phyloP scores from a whole-genome alignment of 2,888 invertebrate genomes.

The Ariolimax columbianus region DNA sequence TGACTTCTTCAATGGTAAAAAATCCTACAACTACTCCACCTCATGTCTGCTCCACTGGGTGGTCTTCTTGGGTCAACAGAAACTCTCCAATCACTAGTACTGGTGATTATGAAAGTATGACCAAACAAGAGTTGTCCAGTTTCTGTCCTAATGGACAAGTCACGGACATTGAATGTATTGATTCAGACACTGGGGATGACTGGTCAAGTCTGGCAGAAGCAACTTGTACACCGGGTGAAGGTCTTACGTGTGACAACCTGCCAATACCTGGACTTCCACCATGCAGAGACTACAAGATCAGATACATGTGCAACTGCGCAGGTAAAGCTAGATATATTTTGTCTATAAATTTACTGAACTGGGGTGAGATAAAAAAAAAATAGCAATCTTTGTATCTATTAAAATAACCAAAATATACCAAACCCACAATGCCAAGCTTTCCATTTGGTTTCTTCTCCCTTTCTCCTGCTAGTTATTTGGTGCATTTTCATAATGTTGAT shows the following conservation, averaged over 20 bases:
- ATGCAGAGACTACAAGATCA: slow-evolving; percentile 68
- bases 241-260: slow-evolving; percentile 83
- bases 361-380: too few relatives aligned
- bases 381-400: too few relatives aligned
- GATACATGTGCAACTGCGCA: slow-evolving; percentile 71
- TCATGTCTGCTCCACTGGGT: slow-evolving; percentile 23
- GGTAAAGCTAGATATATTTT: slow-evolving; percentile 11
- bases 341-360: too few relatives aligned
- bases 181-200: slow-evolving; percentile 59
- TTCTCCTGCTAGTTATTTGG: too few relatives aligned
- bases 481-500: too few relatives aligned
- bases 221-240: slow-evolving; percentile 82
- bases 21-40: neutral
- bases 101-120: slow-evolving; percentile 58
- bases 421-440: too few relatives aligned
- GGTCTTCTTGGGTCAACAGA: slow-evolving; percentile 55
- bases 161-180: slow-evolving; percentile 67
- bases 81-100: slow-evolving; percentile 51
- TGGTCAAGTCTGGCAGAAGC: slow-evolving; percentile 62
- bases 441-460: too few relatives aligned
- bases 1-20: neutral
- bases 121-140: slow-evolving; percentile 50
- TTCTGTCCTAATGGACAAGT: slow-evolving; percentile 66
- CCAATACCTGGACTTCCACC: slow-evolving; percentile 57
- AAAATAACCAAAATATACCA: too few relatives aligned